A percentile compares a stretch with the other conserved stretches of the same genome.
Evolutionary conservation across 1,140 invertebrate genomes (phyloP).

Genomic region (Drosophila ironensis): DNA sequence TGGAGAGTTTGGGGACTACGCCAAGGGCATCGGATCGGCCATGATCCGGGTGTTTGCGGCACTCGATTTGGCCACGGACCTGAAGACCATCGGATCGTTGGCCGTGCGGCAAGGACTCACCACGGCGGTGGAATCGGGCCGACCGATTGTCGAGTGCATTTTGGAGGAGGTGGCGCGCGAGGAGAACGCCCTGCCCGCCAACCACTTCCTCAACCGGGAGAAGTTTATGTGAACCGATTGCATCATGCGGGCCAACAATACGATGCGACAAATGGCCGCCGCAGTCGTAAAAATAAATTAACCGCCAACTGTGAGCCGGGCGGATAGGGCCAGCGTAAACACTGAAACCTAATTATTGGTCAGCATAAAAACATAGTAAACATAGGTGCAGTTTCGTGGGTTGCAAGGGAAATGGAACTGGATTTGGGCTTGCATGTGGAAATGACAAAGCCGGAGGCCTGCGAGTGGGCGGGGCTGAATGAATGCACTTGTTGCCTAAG

Average conservation of each 20-base stretch:
- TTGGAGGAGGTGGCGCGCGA: slow-evolving; percentile 80
- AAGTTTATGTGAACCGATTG: slow-evolving; percentile 73
- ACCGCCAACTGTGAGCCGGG: slow-evolving; percentile 5
- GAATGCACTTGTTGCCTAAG: slow-evolving; percentile 29
- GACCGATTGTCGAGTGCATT: slow-evolving; percentile 83
- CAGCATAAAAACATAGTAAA: slow-evolving; percentile 36
- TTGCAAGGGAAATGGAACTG: background rate
- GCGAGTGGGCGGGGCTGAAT: slow-evolving; percentile 10
- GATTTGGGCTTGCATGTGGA: background rate
- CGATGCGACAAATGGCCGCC: slow-evolving; percentile 34
- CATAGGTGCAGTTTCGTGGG: slow-evolving; percentile 48
- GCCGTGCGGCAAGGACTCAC: slow-evolving; percentile 85
- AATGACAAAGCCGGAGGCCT: background rate
- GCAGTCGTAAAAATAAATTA: slow-evolving; percentile 45
- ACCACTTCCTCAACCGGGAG: slow-evolving; percentile 83
- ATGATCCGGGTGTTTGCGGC: slow-evolving; percentile 87
- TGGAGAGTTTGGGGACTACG: slow-evolving; percentile 89
- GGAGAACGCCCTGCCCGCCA: slow-evolving; percentile 76
- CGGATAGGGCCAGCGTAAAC: slow-evolving; percentile 12
- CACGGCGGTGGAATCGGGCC: slow-evolving; percentile 83
- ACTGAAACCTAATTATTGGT: slow-evolving; percentile 55
- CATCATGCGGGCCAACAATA: slow-evolving; percentile 24
- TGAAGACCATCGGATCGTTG: slow-evolving; percentile 85
- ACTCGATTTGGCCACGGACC: slow-evolving; percentile 84
- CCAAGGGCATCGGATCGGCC: slow-evolving; percentile 84